These are phyloP conservation scores for Cheiracanthium punctorium DNA, from an alignment of 2,888 invertebrate species.

Conservation along the genomic window DNA sequence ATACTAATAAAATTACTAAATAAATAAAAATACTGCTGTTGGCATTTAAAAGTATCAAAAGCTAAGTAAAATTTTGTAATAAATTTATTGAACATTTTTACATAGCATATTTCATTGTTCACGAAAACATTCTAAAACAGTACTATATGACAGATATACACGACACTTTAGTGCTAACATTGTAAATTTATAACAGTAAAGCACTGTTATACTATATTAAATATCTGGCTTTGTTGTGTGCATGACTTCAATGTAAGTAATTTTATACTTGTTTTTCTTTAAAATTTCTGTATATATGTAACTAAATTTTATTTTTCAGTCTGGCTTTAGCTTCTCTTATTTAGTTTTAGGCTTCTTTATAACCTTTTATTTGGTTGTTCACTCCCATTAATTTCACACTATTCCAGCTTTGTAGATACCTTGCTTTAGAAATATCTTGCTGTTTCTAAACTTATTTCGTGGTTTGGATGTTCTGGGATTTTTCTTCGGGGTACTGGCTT, in stretches of 20 bases:
- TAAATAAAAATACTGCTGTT: no score
- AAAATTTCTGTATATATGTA: neutral
- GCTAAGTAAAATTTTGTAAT: no score
- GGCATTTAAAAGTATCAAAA: no score
- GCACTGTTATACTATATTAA: no score
- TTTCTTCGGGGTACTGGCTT: constrained; percentile 10
- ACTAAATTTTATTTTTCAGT: neutral
- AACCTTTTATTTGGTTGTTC: neutral
- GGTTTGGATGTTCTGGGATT: constrained; percentile 18
- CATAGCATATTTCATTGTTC: no score
- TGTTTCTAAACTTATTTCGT: constrained; percentile 1
- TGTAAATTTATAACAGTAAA: no score
- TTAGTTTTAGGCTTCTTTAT: constrained; percentile 7
- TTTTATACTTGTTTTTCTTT: neutral
- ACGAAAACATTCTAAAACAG: no score
- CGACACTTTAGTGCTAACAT: no score
- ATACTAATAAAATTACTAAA: no score
- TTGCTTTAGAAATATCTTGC: constrained; percentile 5
- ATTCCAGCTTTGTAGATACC: constrained; percentile 1
- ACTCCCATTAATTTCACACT: neutral
- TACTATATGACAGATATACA: no score
- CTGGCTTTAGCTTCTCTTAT: constrained; percentile 11
- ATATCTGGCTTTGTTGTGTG: no score
- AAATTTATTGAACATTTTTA: no score
- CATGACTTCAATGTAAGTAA: neutral